Evolutionary conservation across 2,113 vertebrate species (phyloP).

Genomic region (Brienomyrus longianalis): DNA sequence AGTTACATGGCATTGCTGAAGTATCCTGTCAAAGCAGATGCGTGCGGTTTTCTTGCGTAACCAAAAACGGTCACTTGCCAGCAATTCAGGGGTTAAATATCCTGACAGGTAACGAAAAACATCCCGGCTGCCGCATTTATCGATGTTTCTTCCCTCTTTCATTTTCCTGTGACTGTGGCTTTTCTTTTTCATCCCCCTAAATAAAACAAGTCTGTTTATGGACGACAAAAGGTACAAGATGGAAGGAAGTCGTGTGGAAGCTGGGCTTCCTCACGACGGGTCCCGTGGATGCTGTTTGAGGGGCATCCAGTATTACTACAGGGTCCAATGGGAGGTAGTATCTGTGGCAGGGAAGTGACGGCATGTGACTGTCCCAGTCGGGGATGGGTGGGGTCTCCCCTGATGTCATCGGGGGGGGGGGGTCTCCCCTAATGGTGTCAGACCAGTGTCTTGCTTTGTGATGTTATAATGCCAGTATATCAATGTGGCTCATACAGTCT

Average conservation of each 20-base stretch:
- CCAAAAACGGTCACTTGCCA: neutral
- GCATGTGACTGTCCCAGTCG: neutral
- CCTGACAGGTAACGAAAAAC: neutral
- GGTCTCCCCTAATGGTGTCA: neutral
- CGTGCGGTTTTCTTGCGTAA: neutral
- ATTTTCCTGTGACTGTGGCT: neutral
- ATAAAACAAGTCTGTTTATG: neutral
- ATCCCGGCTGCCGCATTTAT: neutral
- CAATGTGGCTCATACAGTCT: neutral
- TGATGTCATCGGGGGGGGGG: neutral
- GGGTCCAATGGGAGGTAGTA: neutral
- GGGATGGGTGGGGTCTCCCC: neutral
- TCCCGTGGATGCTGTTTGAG: neutral
- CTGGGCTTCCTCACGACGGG: neutral
- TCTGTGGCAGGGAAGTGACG: neutral
- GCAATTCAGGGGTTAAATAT: neutral
- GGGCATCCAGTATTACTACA: neutral
- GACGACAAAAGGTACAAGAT: neutral
- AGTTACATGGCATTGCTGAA: neutral
- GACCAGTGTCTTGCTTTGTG: neutral
- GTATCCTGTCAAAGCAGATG: neutral
- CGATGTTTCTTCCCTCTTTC: neutral
- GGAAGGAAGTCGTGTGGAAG: neutral
- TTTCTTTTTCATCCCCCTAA: neutral
- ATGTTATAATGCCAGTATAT: conserved; percentile 2